Percentiles rank a stretch among this genome's conserved stretches.
phyloP scores from a whole-genome alignment of 1,140 invertebrate genomes.

The Drosophila funebris region DNA sequence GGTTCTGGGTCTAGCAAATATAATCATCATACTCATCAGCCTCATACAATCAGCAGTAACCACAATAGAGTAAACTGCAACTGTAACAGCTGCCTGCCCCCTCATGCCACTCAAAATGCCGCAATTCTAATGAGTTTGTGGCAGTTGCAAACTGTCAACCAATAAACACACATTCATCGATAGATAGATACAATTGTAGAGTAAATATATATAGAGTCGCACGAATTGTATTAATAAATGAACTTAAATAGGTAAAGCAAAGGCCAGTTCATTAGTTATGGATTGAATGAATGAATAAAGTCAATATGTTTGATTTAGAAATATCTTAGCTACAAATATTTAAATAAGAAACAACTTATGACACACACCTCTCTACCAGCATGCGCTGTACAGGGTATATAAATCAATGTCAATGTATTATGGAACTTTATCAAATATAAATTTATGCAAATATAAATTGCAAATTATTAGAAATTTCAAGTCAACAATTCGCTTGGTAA shows the following conservation, averaged over 20 bases:
- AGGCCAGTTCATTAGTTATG: background rate
- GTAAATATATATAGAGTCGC: slow-evolving; percentile 14
- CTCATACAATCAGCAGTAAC: slow-evolving; percentile 24
- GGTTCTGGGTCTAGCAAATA: background rate
- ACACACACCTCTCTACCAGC: background rate
- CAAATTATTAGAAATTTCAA: slow-evolving; percentile 1
- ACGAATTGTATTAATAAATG: slow-evolving; percentile 9
- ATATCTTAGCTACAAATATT: background rate
- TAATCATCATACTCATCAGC: slow-evolving; percentile 9
- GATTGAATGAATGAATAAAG: too few species aligned
- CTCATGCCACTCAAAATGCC: slow-evolving; percentile 7
- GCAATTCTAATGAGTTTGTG: slow-evolving; percentile 68
- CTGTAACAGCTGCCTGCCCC: slow-evolving; percentile 2
- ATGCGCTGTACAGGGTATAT: background rate
- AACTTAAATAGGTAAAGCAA: slow-evolving; percentile 1
- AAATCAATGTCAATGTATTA: background rate
- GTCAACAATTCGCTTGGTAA: background rate
- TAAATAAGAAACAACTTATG: background rate
- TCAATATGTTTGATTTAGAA: background rate
- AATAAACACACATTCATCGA: slow-evolving; percentile 35
- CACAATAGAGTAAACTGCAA: slow-evolving; percentile 29
- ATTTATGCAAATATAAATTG: background rate
- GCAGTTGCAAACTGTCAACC: slow-evolving; percentile 21
- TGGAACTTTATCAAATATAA: background rate
- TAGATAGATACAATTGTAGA: background rate